Percentiles rank a stretch among this genome's conserved stretches.
Evolutionary conservation across 2,888 invertebrate genomes (phyloP).

Genomic region (Lissocephala sabroskyi): DNA sequence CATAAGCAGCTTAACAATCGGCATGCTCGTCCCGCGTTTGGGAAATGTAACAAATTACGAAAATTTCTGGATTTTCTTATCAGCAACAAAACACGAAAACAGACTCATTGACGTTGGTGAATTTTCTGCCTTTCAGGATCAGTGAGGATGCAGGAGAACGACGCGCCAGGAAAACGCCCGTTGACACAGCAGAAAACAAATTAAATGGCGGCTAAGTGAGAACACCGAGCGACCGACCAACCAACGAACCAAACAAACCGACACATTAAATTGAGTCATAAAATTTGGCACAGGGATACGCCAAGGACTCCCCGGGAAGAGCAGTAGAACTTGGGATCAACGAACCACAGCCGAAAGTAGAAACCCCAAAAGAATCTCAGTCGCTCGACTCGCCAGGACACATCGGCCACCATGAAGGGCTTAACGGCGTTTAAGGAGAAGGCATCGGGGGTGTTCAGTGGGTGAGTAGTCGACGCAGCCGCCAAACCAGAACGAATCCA

Average conservation of each 20-base stretch:
- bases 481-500: conserved; percentile 14
- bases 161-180: conserved; percentile 4
- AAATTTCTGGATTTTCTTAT: conserved; percentile 48
- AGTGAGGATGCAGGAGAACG: conserved; percentile 47
- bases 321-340: conserved; percentile 20
- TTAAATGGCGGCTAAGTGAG: conserved; percentile 53
- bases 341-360: too few relatives aligned
- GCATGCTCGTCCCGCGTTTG: conserved; percentile 14
- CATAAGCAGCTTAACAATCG: conserved; percentile 59
- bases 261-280: conserved; percentile 57
- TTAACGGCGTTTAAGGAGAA: conserved; percentile 72
- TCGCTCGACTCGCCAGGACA: conserved; percentile 11
- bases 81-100: conserved; percentile 53
- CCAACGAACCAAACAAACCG: too few relatives aligned
- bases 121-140: conserved; percentile 47
- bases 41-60: conserved; percentile 41
- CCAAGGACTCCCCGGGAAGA: conserved; percentile 51
- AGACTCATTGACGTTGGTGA: conserved; percentile 26
- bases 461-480: conserved; percentile 58
- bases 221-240: conserved; percentile 22
- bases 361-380: too few relatives aligned
- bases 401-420: conserved; percentile 67
- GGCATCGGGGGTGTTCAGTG: conserved; percentile 70
- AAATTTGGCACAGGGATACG: conserved; percentile 47
- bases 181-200: conserved; percentile 26